Base-by-base conservation (phyloP, 2,888 invertebrate genomes). In the Brachynemurus nebulosus region DNA sequence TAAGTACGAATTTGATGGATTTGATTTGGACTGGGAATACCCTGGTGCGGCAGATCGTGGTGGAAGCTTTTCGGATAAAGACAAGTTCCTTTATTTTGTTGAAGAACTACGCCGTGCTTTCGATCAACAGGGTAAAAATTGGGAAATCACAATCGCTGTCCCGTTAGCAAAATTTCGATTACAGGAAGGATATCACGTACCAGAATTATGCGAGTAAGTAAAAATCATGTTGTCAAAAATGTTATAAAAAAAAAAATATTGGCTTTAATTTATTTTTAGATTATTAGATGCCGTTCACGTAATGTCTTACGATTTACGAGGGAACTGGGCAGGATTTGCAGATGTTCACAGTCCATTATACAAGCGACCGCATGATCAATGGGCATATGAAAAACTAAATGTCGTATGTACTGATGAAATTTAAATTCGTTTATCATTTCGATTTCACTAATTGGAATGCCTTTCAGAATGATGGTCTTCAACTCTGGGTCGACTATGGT, bases 1-100 rank as follows among this genome's bases (percentile, higher is more conserved):
- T 42, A 69, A 78, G 55, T 88, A 86, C 57, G 66, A 74, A 18
- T 90, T 90, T 52, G 88, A 89, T 56, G 89, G 89, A 0, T 77
- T 90, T 55, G 89, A 90, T 58, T 68, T 89, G 54, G 89, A 90
- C 58, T 90, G 90, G 89, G 90, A 90, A 62, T 90, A 90, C 59
- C 89, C 90, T 2, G 89, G 84, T 1, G 90, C 90, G 0, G 76
- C 86, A 0, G 90, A 90, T 62, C 75, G 90, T 21, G 86, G 86
- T 6, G 90, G 90, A 27, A 79, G 75, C 45, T 88, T 76, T 62
- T 76, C 81, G 9, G 90, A 91, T 63, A 89, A 88, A 62, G 81
- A 89, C 54, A 72, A 74, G 48, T 90, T 89, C 66, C 70, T 84
- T 30, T 86, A 74, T 59, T 79, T 86, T 50, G 86, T 88, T 1